Evolutionary conservation across 2,888 invertebrate species (phyloP).

Genomic region (Scrobipalpa atriplicella): DNA sequence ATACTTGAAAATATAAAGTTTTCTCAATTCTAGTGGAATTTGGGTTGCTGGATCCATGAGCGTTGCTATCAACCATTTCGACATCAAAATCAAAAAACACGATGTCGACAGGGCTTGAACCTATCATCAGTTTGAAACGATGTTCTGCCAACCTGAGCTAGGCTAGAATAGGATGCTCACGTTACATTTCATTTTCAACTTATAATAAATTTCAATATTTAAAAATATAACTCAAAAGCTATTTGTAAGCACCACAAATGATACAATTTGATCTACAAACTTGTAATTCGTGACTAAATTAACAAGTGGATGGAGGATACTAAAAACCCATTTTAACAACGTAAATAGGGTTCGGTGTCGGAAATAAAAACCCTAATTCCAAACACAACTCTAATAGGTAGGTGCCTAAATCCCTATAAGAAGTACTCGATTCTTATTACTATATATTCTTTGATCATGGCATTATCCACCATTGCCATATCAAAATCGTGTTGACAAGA

Average conservation of each 20-base stretch:
- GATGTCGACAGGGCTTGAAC: too few species aligned
- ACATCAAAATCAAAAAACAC: too few species aligned
- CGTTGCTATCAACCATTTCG: too few species aligned
- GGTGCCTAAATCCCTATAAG: too few species aligned
- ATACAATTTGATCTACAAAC: background rate
- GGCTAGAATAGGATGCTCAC: too few species aligned
- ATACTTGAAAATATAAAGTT: too few species aligned
- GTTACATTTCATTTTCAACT: too few species aligned
- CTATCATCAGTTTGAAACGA: too few species aligned
- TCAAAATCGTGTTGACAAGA: constrained; percentile 35
- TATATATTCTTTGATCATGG: constrained; percentile 19
- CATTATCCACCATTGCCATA: constrained; percentile 33
- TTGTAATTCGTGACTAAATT: background rate
- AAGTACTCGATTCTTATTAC: too few species aligned
- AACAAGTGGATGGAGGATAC: background rate
- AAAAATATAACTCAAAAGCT: background rate
- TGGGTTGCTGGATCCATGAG: too few species aligned
- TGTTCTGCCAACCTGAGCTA: too few species aligned
- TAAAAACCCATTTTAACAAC: constrained; percentile 26
- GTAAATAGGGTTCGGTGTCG: constrained; percentile 48
- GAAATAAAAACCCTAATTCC: constrained; percentile 42
- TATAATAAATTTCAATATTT: background rate
- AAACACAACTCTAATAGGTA: background rate
- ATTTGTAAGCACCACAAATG: background rate
- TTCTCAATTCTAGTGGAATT: too few species aligned